Percentiles rank a stretch among this genome's conserved stretches.
Conservation (phyloP, 2,113 vertebrate genomes). For the Atrichornis clamosus region DNA sequence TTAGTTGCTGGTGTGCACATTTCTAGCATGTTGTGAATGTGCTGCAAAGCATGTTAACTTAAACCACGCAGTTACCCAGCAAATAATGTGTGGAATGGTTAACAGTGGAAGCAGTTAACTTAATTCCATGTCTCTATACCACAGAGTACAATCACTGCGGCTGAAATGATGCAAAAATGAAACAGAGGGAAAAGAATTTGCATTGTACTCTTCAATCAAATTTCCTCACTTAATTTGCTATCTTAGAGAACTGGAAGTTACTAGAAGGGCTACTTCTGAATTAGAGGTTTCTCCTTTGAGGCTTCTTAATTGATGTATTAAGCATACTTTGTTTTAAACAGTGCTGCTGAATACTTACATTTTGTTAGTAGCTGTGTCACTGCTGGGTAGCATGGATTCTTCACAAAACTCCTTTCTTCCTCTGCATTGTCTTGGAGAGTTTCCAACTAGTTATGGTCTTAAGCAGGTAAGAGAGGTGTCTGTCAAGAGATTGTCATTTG, state of each 20-base stretch:
- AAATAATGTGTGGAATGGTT: background rate
- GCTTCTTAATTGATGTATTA: background rate
- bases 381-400: background rate
- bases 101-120: background rate
- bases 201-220: background rate
- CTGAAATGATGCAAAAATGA: background rate
- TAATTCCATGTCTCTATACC: background rate
- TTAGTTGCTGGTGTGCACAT: background rate
- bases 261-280: background rate
- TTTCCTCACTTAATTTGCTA: background rate
- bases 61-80: background rate
- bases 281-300: background rate
- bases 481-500: background rate
- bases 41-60: background rate
- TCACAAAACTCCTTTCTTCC: background rate
- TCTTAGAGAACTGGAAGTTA: background rate
- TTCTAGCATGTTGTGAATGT: background rate
- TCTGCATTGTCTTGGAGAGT: background rate
- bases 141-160: accelerated
- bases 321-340: background rate
- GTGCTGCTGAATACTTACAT: background rate
- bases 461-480: slow-evolving; percentile 2
- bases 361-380: background rate
- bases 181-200: background rate
- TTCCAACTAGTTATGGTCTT: slow-evolving; percentile 12